phyloP scores from a whole-genome alignment of 2,113 vertebrate genomes.

The Amia ocellicauda region DNA sequence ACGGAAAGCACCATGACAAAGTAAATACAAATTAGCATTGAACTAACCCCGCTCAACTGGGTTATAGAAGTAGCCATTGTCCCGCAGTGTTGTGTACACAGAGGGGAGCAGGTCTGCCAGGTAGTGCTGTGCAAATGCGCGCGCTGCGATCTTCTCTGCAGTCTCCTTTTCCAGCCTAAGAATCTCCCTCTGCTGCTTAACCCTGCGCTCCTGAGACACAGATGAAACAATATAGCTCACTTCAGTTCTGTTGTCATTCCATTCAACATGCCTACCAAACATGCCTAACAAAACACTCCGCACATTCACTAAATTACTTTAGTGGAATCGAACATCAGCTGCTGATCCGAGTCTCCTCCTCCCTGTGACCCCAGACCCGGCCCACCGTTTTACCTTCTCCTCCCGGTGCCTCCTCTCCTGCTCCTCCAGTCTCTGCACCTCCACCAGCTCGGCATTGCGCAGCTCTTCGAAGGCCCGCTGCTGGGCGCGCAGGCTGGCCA shows the following conservation, averaged over 20 bases:
- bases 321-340: no score
- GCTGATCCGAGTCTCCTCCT: no score
- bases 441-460: constrained; percentile 74
- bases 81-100: constrained; percentile 71
- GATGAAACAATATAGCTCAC: neutral
- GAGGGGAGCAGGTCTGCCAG: constrained; percentile 79
- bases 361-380: no score
- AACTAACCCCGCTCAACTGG: constrained; percentile 79
- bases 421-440: constrained; percentile 84
- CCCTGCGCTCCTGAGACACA: constrained; percentile 69
- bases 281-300: no score
- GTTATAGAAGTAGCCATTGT: constrained; percentile 85
- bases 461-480: constrained; percentile 70
- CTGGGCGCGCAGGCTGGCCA: constrained; percentile 67
- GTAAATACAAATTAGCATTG: no score
- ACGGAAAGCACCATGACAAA: neutral
- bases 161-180: constrained; percentile 69
- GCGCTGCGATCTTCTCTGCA: constrained; percentile 79
- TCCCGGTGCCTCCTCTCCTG: constrained; percentile 72
- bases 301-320: no score
- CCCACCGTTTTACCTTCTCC: constrained; percentile 87
- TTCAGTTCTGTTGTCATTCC: no score
- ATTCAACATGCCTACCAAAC: no score
- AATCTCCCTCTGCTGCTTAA: constrained; percentile 66
- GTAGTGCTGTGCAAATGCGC: constrained; percentile 71